Conservation (phyloP, 35 echinoderm and acorn worm genomes). For the Amphiura filiformis region DNA sequence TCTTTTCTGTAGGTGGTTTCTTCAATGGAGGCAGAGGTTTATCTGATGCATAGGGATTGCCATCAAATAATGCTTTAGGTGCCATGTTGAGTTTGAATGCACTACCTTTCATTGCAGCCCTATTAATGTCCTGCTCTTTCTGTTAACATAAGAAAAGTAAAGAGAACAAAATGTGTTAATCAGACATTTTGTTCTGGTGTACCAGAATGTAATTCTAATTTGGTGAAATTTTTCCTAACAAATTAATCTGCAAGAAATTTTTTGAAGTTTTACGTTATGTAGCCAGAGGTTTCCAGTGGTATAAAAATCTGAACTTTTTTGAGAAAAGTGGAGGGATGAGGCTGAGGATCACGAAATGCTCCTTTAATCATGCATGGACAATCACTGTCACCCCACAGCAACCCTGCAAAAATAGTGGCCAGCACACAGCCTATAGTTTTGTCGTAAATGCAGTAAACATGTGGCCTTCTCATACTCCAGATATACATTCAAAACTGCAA, state of each 20-base stretch:
- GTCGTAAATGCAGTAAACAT: too few relatives aligned
- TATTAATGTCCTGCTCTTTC: conserved; percentile 66
- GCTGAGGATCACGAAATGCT: too few relatives aligned
- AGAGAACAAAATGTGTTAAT: not conserved
- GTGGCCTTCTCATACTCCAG: too few relatives aligned
- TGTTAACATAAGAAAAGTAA: conserved; percentile 11
- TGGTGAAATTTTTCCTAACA: too few relatives aligned
- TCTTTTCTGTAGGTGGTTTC: conserved; percentile 35
- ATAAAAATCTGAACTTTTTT: too few relatives aligned
- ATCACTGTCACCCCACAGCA: not conserved
- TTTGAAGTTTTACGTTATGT: too few relatives aligned
- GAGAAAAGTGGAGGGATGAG: too few relatives aligned
- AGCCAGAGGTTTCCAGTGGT: too few relatives aligned
- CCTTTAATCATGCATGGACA: not conserved
- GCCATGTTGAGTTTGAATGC: conserved; percentile 95
- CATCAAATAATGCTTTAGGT: conserved; percentile 82
- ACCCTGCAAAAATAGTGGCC: not conserved
- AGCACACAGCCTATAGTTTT: too few relatives aligned
- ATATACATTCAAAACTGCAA: too few relatives aligned
- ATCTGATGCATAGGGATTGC: conserved; percentile 76
- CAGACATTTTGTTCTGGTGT: not conserved
- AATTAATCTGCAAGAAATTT: too few relatives aligned
- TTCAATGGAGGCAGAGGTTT: conserved; percentile 90
- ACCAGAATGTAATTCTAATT: too few relatives aligned
- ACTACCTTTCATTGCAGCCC: conserved; percentile 68